These are phyloP conservation scores for Psammodynastes pulverulentus DNA, from an alignment of 2,113 vertebrate species.

Conservation along the genomic window DNA sequence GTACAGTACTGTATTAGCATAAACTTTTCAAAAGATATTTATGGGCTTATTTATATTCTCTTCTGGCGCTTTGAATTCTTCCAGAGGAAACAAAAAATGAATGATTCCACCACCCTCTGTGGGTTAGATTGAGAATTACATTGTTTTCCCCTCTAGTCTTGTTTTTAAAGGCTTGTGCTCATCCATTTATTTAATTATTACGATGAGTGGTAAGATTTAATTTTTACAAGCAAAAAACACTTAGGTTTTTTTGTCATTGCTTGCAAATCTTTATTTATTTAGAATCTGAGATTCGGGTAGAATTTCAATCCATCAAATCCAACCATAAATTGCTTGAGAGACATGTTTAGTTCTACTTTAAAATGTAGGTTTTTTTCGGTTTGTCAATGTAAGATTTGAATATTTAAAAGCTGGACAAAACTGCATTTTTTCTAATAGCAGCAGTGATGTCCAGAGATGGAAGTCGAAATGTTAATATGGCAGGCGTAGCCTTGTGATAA, in stretches of 20 bases:
- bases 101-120: conserved; percentile 62
- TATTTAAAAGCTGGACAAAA: background rate
- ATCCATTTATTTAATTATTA: background rate
- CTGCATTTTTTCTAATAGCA: background rate
- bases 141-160: background rate
- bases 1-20: background rate
- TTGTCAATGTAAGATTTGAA: background rate
- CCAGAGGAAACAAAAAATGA: background rate
- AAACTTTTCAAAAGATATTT: background rate
- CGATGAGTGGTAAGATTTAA: background rate
- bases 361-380: background rate
- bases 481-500: background rate
- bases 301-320: background rate
- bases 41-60: background rate
- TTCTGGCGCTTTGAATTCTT: background rate
- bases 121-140: conserved; percentile 41
- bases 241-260: background rate
- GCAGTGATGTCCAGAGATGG: background rate
- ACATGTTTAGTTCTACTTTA: background rate
- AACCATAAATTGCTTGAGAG: background rate
- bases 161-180: background rate
- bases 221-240: background rate
- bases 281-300: background rate
- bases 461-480: background rate
- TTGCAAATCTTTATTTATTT: background rate